Percentiles rank a stretch among this genome's conserved stretches.
Evolutionary conservation across 2,888 invertebrate species (phyloP).

Genomic region (Diarsia dahlii): DNA sequence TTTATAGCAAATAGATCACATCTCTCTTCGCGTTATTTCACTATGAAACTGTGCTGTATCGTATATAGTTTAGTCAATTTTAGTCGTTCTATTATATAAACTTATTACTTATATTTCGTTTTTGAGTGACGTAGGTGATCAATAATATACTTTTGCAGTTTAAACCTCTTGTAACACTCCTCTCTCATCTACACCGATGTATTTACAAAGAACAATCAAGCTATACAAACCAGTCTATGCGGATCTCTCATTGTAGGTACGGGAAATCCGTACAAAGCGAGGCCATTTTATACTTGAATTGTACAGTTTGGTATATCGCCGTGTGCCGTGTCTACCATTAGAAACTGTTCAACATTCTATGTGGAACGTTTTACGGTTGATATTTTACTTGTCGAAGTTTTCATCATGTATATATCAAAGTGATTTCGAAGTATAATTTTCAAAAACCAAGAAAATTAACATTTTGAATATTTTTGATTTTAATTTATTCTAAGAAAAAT

Average conservation of each 20-base stretch:
- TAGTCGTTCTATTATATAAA: conserved; percentile 40
- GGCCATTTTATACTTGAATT: too few species aligned
- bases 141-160: background rate
- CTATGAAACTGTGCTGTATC: conserved; percentile 42
- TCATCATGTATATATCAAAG: background rate
- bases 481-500: background rate
- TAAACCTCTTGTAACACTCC: background rate
- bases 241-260: too few species aligned
- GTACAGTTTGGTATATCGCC: too few species aligned
- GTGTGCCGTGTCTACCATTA: background rate
- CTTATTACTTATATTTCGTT: conserved; percentile 32
- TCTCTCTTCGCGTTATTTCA: conserved; percentile 53
- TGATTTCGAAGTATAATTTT: background rate
- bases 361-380: background rate
- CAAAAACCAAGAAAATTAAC: background rate
- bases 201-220: too few species aligned
- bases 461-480: background rate
- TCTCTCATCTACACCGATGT: background rate
- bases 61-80: conserved; percentile 56
- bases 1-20: conserved; percentile 68
- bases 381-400: background rate
- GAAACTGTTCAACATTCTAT: background rate
- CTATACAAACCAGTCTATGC: too few species aligned
- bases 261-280: too few species aligned
- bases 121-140: conserved; percentile 33